These are phyloP conservation scores for Oenanthe oenanthe DNA, from an alignment of 2,113 vertebrate genomes.

Conservation along the genomic window DNA sequence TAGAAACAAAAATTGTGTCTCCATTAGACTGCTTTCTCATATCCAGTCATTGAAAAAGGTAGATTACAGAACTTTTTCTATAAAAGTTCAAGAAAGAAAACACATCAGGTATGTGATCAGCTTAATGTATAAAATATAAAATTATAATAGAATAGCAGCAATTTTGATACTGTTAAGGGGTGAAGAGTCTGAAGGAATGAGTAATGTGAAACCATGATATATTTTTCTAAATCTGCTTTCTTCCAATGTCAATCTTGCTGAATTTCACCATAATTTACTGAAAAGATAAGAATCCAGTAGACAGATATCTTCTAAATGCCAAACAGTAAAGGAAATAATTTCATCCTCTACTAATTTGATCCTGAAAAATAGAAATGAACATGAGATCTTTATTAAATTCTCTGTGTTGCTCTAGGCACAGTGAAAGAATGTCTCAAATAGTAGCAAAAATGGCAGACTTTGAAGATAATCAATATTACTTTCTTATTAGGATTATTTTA, in stretches of 20 bases:
- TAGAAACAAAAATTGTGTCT: conserved; percentile 3
- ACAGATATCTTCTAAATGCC: not conserved
- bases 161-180: not conserved
- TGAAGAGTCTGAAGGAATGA: not conserved
- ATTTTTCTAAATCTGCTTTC: not conserved
- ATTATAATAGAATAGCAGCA: not conserved
- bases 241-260: not conserved
- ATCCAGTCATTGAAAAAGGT: not conserved
- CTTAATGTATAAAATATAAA: not conserved
- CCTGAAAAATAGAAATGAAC: not conserved
- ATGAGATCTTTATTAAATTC: not conserved
- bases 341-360: not conserved
- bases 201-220: not conserved
- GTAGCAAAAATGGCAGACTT: not conserved
- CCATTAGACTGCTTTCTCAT: conserved; percentile 19
- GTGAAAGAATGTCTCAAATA: not conserved
- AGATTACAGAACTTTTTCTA: not conserved
- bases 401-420: not conserved
- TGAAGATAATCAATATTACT: not conserved
- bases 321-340: not conserved
- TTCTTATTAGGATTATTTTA: not conserved
- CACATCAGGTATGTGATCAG: not conserved
- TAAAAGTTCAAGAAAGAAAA: not conserved
- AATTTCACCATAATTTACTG: not conserved
- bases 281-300: not conserved